Base-by-base conservation (phyloP, 2,113 vertebrate genomes). In the Motacilla tschutschensis region DNA sequence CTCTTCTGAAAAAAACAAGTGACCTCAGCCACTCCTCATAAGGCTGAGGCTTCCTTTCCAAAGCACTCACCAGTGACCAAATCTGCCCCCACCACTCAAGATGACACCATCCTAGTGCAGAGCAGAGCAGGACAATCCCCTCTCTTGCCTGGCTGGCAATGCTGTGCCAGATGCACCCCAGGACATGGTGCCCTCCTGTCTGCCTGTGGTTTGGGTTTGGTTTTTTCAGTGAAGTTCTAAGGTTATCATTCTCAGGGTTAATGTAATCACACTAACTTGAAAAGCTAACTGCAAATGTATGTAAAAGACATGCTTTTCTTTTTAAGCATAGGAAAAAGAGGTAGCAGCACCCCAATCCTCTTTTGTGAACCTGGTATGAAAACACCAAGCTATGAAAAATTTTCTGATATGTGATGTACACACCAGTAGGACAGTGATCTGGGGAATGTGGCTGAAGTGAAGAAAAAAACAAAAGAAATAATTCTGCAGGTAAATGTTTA, bases 71-170 rank as follows among this genome's bases (percentile, higher is more conserved):
- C 31, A 18, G 41, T 36, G 26, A 18, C 14, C 31, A 55, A 48
- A 85, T 14, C 14, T 63, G 9, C 2, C 8, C 26, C 22, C 57
- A 51, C 28, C 17, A 31, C 17, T 51, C 50, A 36, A 36, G 41
- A 17, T 43, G 65, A 78, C 31, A 29, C 31, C 0, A 2, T 6
- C 7, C 14, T 8, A 15, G 55, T 7, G 41, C 41, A 47, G 17
- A 38, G n/a, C 60, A 66, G 36, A 59, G 19, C 1, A 1, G 20
- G 24, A 54, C 40, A 53, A 54, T 35, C 24, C 8, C 13, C 4
- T 54, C 29, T 6, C 24, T 41, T 12, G 2, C 12, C 55, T 1
- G 1, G 17, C 38, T 74, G 63, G 14, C 0, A 0, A 25, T 18
- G 55, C 35, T 41, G 41, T 29, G 29, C 35, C 0, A 0, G 26